Evolutionary conservation across 2,888 invertebrate species (phyloP), one percentile per base, ranked within the genome.

Genomic region (Lamproptera curius): DNA sequence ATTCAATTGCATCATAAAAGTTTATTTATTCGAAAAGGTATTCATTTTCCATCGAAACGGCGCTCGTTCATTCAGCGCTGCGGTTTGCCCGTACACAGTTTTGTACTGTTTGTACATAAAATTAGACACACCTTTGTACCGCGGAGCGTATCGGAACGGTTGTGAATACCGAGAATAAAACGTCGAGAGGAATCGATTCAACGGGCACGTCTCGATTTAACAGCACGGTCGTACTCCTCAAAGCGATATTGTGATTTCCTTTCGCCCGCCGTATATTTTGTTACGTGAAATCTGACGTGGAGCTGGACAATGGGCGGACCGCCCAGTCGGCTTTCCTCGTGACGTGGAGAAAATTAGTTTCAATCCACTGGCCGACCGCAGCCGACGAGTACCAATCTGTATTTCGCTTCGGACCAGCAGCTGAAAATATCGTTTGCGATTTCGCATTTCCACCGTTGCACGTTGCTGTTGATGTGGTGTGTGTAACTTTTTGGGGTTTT

Each of bases 311-410:
- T 61, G 53, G 61, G 57, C 61, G 20, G 4, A 6, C 58, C 57
- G 54, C 58, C 54, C 48, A 59, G 58, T 59, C 57, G 54, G 58
- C 55, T 62, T 62, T 64, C 64, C 56, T 62, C 61, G 63, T 80
- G 77, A 81, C 78, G 72, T 67, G 62, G 59, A 68, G 76, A 77
- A 82, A 82, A 84, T 84, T 81, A 80, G 81, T 82, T 84, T 80
- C 65, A 67, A 73, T 71, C 72, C 65, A 63, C 61, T 62, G 59
- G 54, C 63, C 61, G 62, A 72, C 79, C 80, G 57, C 77, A 59
- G 51, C 54, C 53, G 69, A 80, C 72, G 64, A 71, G 65, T 55
- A 59, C 62, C 76, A 72, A 73, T 78, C 70, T 72, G 57, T 51
- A 43, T 43, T 38, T 35, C 38, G 39, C 20, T 15, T 5, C 15